Evolutionary conservation across 2,888 invertebrate genomes (phyloP).

Genomic region (Acanthococcus lagerstroemiae): DNA sequence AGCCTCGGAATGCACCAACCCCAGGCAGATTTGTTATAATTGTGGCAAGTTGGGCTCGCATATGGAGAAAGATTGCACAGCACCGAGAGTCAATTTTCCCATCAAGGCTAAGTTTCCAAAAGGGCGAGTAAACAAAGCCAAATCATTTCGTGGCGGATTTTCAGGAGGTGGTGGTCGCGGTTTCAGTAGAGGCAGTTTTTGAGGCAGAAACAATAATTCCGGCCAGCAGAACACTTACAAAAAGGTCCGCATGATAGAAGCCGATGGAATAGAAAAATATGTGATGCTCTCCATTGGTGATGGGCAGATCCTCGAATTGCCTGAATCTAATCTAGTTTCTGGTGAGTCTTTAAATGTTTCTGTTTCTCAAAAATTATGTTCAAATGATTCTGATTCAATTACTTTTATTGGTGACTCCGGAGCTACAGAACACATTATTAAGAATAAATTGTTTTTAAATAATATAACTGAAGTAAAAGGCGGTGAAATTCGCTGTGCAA

Average conservation of each 20-base stretch:
- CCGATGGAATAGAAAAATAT: not conserved
- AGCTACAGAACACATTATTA: slow-evolving; percentile 3
- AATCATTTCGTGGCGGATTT: not conserved
- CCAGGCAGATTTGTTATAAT: not conserved
- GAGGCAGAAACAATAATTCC: not conserved
- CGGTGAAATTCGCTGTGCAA: not conserved
- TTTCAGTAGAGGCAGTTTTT: not conserved
- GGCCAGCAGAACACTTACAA: not conserved
- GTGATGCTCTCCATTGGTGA: not conserved
- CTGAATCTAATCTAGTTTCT: not conserved
- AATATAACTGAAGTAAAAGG: not conserved
- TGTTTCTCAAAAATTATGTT: too few relatives aligned
- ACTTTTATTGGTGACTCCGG: slow-evolving; percentile 3
- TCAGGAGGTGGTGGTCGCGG: not conserved
- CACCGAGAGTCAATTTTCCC: not conserved
- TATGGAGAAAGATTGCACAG: not conserved
- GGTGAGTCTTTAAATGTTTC: slow-evolving; percentile 1
- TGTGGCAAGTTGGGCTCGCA: not conserved
- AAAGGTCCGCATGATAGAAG: not conserved
- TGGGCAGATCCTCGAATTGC: not conserved
- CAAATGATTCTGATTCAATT: too few relatives aligned
- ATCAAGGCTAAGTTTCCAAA: not conserved
- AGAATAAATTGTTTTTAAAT: not conserved
- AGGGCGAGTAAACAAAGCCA: not conserved
- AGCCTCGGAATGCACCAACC: not conserved